Conservation (phyloP, 2,113 vertebrate genomes). For the Strix aluco region DNA sequence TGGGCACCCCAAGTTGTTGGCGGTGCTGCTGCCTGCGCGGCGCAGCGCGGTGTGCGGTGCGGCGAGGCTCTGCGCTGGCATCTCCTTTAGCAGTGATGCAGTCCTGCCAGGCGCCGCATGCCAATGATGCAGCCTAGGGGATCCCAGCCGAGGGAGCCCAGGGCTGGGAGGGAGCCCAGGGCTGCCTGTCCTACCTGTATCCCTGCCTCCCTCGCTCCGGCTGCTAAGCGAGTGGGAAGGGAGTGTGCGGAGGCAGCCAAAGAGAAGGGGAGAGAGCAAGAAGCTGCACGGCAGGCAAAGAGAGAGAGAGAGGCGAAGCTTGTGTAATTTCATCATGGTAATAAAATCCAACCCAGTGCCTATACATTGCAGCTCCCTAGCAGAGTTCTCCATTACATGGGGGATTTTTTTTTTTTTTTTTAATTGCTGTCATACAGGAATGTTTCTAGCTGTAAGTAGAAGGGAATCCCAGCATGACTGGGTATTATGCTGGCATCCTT, state of each 20-base stretch:
- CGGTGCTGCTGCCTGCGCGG: background rate
- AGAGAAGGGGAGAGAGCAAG: background rate
- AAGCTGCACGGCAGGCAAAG: background rate
- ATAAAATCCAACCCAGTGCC: background rate
- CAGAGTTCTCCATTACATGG: background rate
- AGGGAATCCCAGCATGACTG: background rate
- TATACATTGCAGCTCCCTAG: background rate
- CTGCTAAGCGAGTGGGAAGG: background rate
- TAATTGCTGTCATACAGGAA: background rate
- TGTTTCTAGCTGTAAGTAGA: background rate
- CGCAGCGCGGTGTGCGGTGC: background rate
- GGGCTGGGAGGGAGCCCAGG: background rate
- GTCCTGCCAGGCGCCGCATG: conserved; percentile 18
- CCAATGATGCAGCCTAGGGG: conserved; percentile 30
- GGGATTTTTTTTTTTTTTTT: background rate
- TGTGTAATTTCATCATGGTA: background rate
- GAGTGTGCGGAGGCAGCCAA: background rate
- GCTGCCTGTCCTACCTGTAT: conserved; percentile 15
- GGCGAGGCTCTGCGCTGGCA: conserved; percentile 35
- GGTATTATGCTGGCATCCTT: background rate
- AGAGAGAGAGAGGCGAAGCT: background rate
- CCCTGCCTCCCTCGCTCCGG: background rate
- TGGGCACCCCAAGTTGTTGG: background rate
- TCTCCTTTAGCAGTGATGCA: conserved; percentile 58
- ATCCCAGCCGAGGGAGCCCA: conserved; percentile 2